Conservation (phyloP, 1,140 invertebrate species). For the Zaprionus vittiger region DNA sequence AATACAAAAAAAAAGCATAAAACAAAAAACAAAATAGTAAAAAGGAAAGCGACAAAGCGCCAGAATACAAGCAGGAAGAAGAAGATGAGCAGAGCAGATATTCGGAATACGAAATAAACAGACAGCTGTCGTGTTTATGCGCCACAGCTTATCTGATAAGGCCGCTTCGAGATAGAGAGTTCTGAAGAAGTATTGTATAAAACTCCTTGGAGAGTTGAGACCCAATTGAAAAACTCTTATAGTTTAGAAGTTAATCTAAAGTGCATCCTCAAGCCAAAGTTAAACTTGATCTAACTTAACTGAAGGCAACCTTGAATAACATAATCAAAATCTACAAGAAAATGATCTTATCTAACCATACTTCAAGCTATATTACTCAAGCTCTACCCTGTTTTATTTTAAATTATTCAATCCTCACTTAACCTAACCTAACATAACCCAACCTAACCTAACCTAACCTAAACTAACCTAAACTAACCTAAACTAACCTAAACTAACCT, state of each 20-base stretch:
- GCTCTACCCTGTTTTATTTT: too few relatives aligned
- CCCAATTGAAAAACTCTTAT: not conserved
- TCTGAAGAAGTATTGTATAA: not conserved
- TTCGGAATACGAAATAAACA: not conserved
- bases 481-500: too few relatives aligned
- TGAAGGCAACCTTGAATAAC: not conserved
- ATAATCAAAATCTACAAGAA: too few relatives aligned
- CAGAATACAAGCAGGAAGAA: not conserved
- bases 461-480: too few relatives aligned
- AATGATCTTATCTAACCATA: too few relatives aligned
- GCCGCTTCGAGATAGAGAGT: not conserved
- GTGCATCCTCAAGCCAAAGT: not conserved
- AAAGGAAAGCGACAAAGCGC: not conserved
- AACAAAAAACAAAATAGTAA: constrained; percentile 15
- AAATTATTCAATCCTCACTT: not conserved
- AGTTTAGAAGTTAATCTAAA: not conserved
- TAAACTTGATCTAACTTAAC: not conserved
- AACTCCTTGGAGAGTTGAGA: not conserved
- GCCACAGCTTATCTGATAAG: not conserved
- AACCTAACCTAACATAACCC: not conserved
- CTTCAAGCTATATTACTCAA: too few relatives aligned
- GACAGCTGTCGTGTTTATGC: constrained; percentile 16
- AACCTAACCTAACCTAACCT: not conserved
- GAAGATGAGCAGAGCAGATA: not conserved
- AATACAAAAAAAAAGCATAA: constrained; percentile 29